phyloP scores from a whole-genome alignment of 2,888 invertebrate species.

The Ennomos fuscantarius region DNA sequence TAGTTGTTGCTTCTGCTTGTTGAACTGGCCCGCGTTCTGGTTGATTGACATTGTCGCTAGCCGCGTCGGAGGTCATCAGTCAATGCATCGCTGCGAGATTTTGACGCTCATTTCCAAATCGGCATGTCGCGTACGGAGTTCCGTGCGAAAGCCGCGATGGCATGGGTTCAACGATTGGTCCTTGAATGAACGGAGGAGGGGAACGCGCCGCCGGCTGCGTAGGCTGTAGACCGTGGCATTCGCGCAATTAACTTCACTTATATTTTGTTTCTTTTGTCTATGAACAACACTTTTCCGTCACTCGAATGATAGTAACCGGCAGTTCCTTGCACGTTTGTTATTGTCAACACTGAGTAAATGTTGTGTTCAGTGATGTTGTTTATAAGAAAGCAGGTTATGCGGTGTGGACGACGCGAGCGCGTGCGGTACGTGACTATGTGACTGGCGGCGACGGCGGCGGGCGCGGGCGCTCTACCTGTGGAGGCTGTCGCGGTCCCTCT shows the following conservation, averaged over 20 bases:
- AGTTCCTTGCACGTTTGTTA: slow-evolving; percentile 19
- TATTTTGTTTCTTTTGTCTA: slow-evolving; percentile 27
- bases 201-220: slow-evolving; percentile 79
- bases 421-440: slow-evolving; percentile 68
- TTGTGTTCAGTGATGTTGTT: slow-evolving; percentile 53
- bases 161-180: slow-evolving; percentile 81
- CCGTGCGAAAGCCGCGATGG: slow-evolving; percentile 63
- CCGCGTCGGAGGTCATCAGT: slow-evolving; percentile 61
- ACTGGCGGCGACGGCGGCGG: slow-evolving; percentile 66
- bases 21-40: slow-evolving; percentile 78
- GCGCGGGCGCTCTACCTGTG: slow-evolving; percentile 73
- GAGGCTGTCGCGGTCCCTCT: slow-evolving; percentile 69
- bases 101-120: slow-evolving; percentile 66
- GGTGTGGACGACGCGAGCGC: slow-evolving; percentile 63
- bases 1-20: slow-evolving; percentile 81
- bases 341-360: slow-evolving; percentile 24
- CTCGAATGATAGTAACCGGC: slow-evolving; percentile 32
- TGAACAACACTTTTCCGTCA: slow-evolving; percentile 46
- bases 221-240: slow-evolving; percentile 81
- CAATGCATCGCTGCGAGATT: slow-evolving; percentile 56
- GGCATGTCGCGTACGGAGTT: slow-evolving; percentile 50
- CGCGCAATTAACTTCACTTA: slow-evolving; percentile 67
- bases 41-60: slow-evolving; percentile 81
- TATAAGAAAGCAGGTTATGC: slow-evolving; percentile 59
- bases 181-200: slow-evolving; percentile 81